phyloP scores from a whole-genome alignment of 2,888 invertebrate genomes.

The Mallateleia sp. region DNA sequence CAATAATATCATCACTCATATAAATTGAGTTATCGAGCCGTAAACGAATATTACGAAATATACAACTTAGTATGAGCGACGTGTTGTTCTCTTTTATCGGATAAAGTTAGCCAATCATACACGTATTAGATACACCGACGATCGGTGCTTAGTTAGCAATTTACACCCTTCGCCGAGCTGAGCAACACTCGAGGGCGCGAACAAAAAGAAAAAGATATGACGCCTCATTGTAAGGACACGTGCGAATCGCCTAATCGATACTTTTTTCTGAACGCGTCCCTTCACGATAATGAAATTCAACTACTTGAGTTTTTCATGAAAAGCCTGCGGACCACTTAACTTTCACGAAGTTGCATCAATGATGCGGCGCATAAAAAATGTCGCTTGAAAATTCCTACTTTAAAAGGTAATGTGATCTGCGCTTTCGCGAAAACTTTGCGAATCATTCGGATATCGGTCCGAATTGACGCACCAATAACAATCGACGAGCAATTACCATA shows the following conservation, averaged over 20 bases:
- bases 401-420: slow-evolving; percentile 2
- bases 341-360: slow-evolving; percentile 43
- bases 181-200: slow-evolving; percentile 79
- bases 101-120: slow-evolving; percentile 58
- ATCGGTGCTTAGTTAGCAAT: slow-evolving; percentile 84
- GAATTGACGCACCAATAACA: neutral
- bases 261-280: slow-evolving; percentile 58
- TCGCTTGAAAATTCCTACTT: slow-evolving; percentile 21
- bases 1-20: too few species aligned
- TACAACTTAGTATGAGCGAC: slow-evolving; percentile 4
- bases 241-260: slow-evolving; percentile 80
- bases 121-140: slow-evolving; percentile 55
- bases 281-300: slow-evolving; percentile 71
- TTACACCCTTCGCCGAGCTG: slow-evolving; percentile 81
- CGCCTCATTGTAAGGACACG: slow-evolving; percentile 87
- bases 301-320: slow-evolving; percentile 68
- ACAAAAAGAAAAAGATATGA: slow-evolving; percentile 85
- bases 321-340: slow-evolving; percentile 67
- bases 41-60: too few species aligned
- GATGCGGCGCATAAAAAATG: slow-evolving; percentile 43
- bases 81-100: slow-evolving; percentile 39
- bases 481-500: neutral
- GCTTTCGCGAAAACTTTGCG: neutral
- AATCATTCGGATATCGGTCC: neutral
- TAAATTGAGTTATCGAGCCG: too few species aligned